Conservation (phyloP, 2,888 invertebrate species). For the Shargacucullia verbasci region DNA sequence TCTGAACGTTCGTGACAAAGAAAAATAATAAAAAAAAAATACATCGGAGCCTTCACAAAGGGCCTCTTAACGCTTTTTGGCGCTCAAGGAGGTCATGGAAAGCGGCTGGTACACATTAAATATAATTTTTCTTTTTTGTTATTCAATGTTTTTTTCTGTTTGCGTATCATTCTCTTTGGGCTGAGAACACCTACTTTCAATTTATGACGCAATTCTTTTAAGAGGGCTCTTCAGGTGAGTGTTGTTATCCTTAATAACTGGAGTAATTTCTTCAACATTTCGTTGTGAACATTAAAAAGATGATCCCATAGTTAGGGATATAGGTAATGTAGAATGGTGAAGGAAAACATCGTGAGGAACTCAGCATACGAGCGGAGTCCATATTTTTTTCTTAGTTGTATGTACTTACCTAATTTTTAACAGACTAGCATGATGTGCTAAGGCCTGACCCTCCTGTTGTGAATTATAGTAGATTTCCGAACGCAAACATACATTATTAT, state of each 20-base stretch:
- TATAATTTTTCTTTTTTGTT: constrained; percentile 70
- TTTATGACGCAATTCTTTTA: constrained; percentile 45
- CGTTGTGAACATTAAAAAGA: constrained; percentile 5
- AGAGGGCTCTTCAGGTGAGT: constrained; percentile 37
- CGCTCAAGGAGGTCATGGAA: constrained; percentile 66
- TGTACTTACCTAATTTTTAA: no score
- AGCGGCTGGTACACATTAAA: constrained; percentile 74
- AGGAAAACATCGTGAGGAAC: no score
- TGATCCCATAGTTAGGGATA: constrained; percentile 1
- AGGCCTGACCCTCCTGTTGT: no score
- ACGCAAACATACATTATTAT: no score
- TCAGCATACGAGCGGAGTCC: no score
- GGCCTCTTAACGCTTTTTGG: constrained; percentile 75
- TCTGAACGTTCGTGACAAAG: constrained; percentile 74
- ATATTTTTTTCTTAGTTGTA: no score
- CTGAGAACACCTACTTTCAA: constrained; percentile 43
- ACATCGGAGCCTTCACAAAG: constrained; percentile 75
- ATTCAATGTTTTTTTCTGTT: constrained; percentile 53
- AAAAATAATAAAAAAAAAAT: constrained; percentile 77
- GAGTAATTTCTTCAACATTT: constrained; percentile 17
- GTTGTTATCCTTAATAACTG: constrained; percentile 28
- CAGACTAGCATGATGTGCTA: no score
- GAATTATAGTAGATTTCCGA: no score
- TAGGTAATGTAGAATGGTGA: no score
- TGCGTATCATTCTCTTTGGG: constrained; percentile 37